Evolutionary conservation across 2,888 invertebrate genomes (phyloP).

Genomic region (Plusia festucae): DNA sequence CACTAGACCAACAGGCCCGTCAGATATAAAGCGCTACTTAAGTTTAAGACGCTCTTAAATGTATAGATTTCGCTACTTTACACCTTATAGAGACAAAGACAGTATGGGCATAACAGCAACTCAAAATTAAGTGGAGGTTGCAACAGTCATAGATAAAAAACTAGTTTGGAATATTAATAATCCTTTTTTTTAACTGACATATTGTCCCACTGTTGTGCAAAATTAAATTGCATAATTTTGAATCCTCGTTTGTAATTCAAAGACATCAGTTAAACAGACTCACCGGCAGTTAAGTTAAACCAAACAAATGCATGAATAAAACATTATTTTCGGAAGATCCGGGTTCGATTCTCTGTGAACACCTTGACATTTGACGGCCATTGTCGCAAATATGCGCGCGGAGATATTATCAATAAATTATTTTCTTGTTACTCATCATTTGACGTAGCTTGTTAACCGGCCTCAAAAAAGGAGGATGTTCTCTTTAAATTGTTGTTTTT

Average conservation of each 20-base stretch:
- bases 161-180: too few species aligned
- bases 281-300: slow-evolving; percentile 26
- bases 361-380: slow-evolving; percentile 46
- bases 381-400: slow-evolving; percentile 26
- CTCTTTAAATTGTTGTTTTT: too few species aligned
- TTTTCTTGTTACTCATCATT: slow-evolving; percentile 23
- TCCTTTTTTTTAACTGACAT: too few species aligned
- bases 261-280: slow-evolving; percentile 25
- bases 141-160: too few species aligned
- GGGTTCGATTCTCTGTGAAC: slow-evolving; percentile 27
- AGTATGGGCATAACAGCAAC: too few species aligned
- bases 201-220: too few species aligned
- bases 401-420: slow-evolving; percentile 13
- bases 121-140: too few species aligned
- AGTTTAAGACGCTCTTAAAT: too few species aligned
- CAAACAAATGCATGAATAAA: slow-evolving; percentile 41
- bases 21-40: too few species aligned
- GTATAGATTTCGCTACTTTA: too few species aligned
- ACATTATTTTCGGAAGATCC: slow-evolving; percentile 42
- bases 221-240: background rate
- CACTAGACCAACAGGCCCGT: too few species aligned
- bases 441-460: background rate
- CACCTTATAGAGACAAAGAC: too few species aligned
- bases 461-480: background rate
- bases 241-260: background rate